Base-by-base conservation (phyloP, 1,140 invertebrate species). In the Sitodiplosis mosellana region DNA sequence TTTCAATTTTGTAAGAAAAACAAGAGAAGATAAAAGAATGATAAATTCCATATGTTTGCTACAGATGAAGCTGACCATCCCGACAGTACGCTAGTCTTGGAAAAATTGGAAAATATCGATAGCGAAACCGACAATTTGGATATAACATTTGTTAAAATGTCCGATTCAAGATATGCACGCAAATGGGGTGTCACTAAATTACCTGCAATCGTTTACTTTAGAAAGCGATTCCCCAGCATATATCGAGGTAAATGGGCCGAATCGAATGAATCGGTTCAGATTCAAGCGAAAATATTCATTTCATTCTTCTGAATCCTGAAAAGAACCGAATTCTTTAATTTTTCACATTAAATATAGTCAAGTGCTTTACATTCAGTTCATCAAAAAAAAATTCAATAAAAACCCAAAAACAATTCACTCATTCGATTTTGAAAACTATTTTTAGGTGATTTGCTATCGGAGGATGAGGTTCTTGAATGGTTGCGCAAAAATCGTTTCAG, bases 181-280 rank as follows among this genome's bases (percentile, higher is more conserved):
- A 93, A 93, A 66, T 94, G 88, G 82, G 90, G 90, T n/a, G 88
- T 95, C 8, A 87, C 81, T 2, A 87, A 88, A 66, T 66, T 92
- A 50, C 89, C 88, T 15, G 82, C 89, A 2, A 78, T 95, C 47
- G 89, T 93, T 4, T 93, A 91, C 59, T 95, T 93, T 65, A 75
- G 90, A n/a, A 81, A 85, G 60, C 74, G 87, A 56, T 95, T 94
- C 64, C 90, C 90, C 1, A 90, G 87, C 64, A 92, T 95, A 66
- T 95, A 87, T 60, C 75, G 89, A 79, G 89, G 87, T 83, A 70
- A 27, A 27, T 27, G 27, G n/a, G n/a, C n/a, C n/a, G n/a, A n/a
- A 36, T 36, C 33, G 14, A 36, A 8, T 36, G 40, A 21, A n/a
- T n/a, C n/a, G n/a, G n/a, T n/a, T n/a, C n/a, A n/a, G n/a, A 21